Conservation (phyloP, 2,797 vertebrate species). For the Crotalus adamanteus region DNA sequence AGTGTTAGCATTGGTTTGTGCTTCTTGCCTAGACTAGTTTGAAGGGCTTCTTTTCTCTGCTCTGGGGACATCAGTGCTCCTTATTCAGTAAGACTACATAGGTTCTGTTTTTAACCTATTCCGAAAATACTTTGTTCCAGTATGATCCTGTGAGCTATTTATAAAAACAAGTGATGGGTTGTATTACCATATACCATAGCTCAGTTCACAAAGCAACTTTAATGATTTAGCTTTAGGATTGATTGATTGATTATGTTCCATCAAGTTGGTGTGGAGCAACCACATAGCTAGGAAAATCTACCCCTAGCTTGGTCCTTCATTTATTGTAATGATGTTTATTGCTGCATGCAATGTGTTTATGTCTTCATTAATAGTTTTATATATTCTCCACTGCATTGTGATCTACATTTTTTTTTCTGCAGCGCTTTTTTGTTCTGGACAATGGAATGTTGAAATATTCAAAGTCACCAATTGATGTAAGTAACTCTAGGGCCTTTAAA, state of each 20-base stretch:
- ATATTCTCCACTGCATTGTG: constrained; percentile 9
- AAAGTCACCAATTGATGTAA: constrained; percentile 98
- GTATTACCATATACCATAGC: not conserved
- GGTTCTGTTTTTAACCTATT: not conserved
- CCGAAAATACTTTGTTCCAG: not conserved
- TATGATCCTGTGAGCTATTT: not conserved
- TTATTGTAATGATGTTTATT: not conserved
- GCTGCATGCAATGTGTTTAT: not conserved
- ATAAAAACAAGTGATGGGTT: not conserved
- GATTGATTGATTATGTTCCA: not conserved
- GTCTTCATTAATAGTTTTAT: constrained; percentile 31
- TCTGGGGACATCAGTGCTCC: not conserved
- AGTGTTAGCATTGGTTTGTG: not conserved
- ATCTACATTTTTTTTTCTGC: constrained; percentile 60
- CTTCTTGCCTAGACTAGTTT: not conserved
- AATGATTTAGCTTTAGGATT: not conserved
- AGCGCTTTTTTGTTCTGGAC: constrained; percentile 98
- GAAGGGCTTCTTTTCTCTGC: not conserved
- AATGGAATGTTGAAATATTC: constrained; percentile 99
- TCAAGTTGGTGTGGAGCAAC: not conserved
- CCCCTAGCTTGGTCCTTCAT: not conserved
- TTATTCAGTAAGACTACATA: not conserved
- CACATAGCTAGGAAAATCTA: not conserved
- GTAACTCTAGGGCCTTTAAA: constrained; percentile 68
- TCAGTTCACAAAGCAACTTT: not conserved